A percentile compares a stretch with the other conserved stretches of the same genome.
These are phyloP conservation scores for Griposia aprilina DNA, from an alignment of 2,888 invertebrate genomes.

Conservation along the genomic window DNA sequence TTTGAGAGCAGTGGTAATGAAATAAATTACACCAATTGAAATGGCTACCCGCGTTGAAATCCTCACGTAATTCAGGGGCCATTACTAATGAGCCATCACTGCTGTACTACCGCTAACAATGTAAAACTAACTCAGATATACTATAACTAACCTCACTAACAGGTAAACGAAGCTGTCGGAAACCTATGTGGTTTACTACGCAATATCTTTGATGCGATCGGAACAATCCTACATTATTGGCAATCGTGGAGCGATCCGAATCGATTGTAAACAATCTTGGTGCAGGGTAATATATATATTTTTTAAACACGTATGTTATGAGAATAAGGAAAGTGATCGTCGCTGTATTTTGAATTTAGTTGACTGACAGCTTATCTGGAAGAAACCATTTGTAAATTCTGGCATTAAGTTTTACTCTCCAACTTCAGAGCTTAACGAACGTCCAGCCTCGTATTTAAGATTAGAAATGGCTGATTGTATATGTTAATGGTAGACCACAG, in stretches of 20 bases:
- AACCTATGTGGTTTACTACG: slow-evolving; percentile 25
- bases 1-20: too few species aligned
- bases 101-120: background rate
- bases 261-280: background rate
- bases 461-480: background rate
- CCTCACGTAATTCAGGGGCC: background rate
- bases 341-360: background rate
- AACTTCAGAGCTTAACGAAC: background rate
- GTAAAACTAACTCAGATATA: background rate
- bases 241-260: slow-evolving; percentile 36
- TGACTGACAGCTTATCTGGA: background rate
- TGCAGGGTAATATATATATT: background rate
- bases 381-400: background rate
- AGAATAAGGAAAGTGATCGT: background rate
- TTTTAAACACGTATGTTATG: background rate
- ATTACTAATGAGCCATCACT: background rate
- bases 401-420: background rate
- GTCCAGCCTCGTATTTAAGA: background rate
- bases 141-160: background rate
- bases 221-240: slow-evolving; percentile 35
- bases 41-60: background rate
- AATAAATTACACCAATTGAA: background rate
- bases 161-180: slow-evolving; percentile 21
- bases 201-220: slow-evolving; percentile 42
- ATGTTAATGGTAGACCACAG: background rate